A percentile compares a stretch with the other conserved stretches of the same genome.
Evolutionary conservation across 2,888 invertebrate genomes (phyloP).

Genomic region (Dicycla oo): DNA sequence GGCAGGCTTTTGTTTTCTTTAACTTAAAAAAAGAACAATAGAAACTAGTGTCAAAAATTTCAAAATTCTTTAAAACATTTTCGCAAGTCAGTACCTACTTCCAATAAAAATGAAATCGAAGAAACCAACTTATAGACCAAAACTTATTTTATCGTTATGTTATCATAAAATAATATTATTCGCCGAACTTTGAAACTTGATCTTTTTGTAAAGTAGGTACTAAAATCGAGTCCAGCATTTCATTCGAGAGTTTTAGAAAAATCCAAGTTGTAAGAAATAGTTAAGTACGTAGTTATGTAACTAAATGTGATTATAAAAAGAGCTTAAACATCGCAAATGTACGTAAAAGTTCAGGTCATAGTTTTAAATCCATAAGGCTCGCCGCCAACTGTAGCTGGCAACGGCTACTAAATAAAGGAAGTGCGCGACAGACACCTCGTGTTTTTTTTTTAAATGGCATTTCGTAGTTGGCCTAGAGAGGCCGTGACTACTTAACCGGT

Average conservation of each 20-base stretch:
- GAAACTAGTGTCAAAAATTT: not conserved
- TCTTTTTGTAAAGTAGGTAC: not conserved
- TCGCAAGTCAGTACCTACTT: not conserved
- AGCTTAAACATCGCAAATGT: not conserved
- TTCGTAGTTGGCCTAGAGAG: no score
- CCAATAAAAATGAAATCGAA: not conserved
- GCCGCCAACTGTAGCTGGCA: no score
- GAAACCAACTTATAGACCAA: not conserved
- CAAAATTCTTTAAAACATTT: not conserved
- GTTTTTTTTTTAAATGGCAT: no score
- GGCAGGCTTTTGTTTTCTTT: not conserved
- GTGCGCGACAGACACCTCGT: no score
- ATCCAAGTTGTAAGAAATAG: conserved; percentile 17
- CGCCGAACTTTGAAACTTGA: not conserved
- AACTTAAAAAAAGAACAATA: not conserved
- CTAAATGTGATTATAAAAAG: conserved; percentile 18
- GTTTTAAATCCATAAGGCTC: conserved; percentile 23
- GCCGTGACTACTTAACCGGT: no score
- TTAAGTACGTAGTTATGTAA: not conserved
- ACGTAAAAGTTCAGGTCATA: conserved; percentile 10
- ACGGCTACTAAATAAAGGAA: no score
- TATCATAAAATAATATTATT: conserved; percentile 3
- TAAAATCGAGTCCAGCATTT: not conserved
- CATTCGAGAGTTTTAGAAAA: conserved; percentile 2
- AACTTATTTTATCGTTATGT: not conserved